These are phyloP conservation scores for Horisme vitalbata DNA, from an alignment of 2,888 invertebrate species.

Conservation along the genomic window DNA sequence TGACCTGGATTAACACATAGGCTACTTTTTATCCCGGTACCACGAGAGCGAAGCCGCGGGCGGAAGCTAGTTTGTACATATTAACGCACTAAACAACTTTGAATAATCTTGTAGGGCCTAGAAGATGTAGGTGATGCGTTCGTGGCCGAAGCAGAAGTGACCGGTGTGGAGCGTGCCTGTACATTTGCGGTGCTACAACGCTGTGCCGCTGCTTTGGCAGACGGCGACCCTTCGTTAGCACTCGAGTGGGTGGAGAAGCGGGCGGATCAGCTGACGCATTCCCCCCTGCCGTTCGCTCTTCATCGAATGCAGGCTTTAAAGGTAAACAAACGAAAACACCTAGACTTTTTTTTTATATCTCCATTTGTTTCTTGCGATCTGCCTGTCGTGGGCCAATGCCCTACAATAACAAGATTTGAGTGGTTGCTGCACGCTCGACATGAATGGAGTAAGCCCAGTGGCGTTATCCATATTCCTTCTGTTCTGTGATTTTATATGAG, in stretches of 20 bases:
- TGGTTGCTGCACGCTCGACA: too few relatives aligned
- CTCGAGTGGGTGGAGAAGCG: conserved; percentile 93
- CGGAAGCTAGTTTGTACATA: too few relatives aligned
- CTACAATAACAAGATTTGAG: too few relatives aligned
- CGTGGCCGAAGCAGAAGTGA: conserved; percentile 77
- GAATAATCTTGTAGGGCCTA: conserved; percentile 80
- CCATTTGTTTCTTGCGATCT: too few relatives aligned
- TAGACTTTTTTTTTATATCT: too few relatives aligned
- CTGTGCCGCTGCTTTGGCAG: conserved; percentile 93
- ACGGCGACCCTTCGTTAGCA: conserved; percentile 91
- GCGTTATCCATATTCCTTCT: too few relatives aligned
- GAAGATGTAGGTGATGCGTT: conserved; percentile 94
- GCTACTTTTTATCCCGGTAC: too few relatives aligned
- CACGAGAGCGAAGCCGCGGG: too few relatives aligned
- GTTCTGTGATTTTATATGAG: too few relatives aligned
- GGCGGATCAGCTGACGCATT: conserved; percentile 86
- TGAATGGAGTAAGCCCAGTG: too few relatives aligned
- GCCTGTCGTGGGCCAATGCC: too few relatives aligned
- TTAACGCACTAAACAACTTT: not conserved
- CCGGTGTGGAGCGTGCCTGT: conserved; percentile 66
- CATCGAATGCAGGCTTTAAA: conserved; percentile 75
- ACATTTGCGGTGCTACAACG: conserved; percentile 85
- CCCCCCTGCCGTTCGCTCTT: conserved; percentile 72
- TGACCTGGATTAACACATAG: too few relatives aligned
- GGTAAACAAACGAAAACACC: conserved; percentile 40